These are phyloP conservation scores for Actenoides lindsayi DNA, from an alignment of 2,113 vertebrate species.

Conservation along the genomic window DNA sequence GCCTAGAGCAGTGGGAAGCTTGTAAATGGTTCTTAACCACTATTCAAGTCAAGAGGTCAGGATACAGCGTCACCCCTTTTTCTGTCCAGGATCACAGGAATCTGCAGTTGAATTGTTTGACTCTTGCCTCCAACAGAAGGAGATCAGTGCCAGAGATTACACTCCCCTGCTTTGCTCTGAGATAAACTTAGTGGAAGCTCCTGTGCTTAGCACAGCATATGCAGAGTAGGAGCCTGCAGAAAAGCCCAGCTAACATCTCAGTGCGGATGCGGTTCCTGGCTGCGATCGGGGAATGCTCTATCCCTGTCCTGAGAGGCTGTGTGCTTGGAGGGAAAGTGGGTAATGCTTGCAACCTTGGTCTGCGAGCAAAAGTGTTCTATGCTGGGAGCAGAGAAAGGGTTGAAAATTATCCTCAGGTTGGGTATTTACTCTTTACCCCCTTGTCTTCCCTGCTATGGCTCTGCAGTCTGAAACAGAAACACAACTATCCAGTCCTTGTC, in stretches of 20 bases:
- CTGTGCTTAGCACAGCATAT: background rate
- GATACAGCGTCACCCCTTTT: background rate
- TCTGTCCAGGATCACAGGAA: background rate
- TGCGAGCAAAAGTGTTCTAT: background rate
- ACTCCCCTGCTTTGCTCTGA: background rate
- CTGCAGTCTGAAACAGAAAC: constrained; percentile 34
- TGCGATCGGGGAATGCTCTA: background rate
- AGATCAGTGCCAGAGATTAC: background rate
- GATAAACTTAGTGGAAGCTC: background rate
- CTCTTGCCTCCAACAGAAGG: background rate
- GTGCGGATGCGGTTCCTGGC: background rate
- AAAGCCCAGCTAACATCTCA: background rate
- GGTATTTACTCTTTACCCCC: background rate
- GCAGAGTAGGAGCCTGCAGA: background rate
- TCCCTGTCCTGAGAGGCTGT: background rate
- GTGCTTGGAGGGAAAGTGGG: background rate
- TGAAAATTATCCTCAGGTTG: background rate
- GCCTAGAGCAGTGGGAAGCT: background rate
- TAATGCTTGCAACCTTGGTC: background rate
- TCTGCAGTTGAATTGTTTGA: background rate
- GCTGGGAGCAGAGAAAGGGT: background rate
- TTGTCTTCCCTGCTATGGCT: background rate
- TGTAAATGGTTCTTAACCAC: background rate
- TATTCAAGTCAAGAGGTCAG: background rate
- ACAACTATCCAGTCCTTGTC: constrained; percentile 1